Conservation (phyloP, 2,888 invertebrate species). For the Lagria hirta region DNA sequence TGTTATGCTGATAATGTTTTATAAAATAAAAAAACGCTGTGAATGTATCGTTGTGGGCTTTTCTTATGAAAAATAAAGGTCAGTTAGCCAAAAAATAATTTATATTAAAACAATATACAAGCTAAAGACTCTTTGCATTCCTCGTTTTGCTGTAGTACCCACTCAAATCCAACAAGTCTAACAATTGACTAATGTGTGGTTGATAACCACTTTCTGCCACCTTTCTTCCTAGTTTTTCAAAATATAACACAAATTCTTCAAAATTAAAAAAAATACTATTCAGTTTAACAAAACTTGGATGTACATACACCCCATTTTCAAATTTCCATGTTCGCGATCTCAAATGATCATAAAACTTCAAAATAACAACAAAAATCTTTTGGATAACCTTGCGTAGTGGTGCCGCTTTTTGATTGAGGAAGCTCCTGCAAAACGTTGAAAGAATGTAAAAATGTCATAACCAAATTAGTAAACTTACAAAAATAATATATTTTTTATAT, state of each 20-base stretch:
- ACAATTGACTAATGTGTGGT: constrained; percentile 64
- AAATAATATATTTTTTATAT: constrained; percentile 74
- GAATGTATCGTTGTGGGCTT: too few species aligned
- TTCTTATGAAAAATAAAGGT: too few species aligned
- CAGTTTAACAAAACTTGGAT: constrained; percentile 64
- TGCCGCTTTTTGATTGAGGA: constrained; percentile 69
- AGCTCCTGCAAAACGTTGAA: constrained; percentile 58
- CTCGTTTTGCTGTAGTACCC: too few species aligned
- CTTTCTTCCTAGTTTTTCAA: constrained; percentile 64
- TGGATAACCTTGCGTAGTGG: constrained; percentile 70
- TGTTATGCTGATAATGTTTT: too few species aligned
- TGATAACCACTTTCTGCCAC: constrained; percentile 68
- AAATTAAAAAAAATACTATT: constrained; percentile 54
- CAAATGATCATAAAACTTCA: constrained; percentile 69
- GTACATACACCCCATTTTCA: constrained; percentile 56
- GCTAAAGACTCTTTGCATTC: too few species aligned
- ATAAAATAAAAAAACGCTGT: too few species aligned
- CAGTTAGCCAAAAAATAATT: too few species aligned
- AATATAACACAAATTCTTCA: constrained; percentile 62
- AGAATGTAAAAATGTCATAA: constrained; percentile 1
- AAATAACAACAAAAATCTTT: constrained; percentile 70
- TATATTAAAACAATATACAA: too few species aligned
- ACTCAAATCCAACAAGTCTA: constrained; percentile 68
- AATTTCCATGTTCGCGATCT: constrained; percentile 62
- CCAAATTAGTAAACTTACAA: constrained; percentile 50